phyloP scores from a whole-genome alignment of 2,797 vertebrate genomes.

The Xerus rutilus region DNA sequence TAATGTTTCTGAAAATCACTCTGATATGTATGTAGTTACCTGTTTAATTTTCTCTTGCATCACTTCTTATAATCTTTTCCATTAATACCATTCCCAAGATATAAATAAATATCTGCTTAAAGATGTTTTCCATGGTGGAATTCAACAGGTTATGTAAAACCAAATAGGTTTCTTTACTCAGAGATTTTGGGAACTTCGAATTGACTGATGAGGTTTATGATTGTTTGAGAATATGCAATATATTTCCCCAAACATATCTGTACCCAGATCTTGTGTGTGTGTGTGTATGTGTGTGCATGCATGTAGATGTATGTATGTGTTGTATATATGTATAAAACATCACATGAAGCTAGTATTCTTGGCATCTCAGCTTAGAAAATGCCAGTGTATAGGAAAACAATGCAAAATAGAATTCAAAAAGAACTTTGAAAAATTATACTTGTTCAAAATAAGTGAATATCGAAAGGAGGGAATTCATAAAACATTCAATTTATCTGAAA shows the following conservation, averaged over 20 bases:
- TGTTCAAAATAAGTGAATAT: constrained; percentile 1
- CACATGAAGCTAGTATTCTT: not conserved
- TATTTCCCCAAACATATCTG: not conserved
- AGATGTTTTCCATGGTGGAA: not conserved
- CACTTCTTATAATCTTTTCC: not conserved
- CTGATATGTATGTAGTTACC: not conserved
- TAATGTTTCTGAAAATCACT: constrained; percentile 9
- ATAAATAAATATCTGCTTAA: not conserved
- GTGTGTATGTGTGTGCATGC: not conserved
- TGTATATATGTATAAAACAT: not conserved
- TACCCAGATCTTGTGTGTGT: not conserved
- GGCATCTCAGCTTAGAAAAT: not conserved
- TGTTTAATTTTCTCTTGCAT: not conserved
- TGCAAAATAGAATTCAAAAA: not conserved
- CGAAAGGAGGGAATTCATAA: not conserved
- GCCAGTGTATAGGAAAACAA: not conserved
- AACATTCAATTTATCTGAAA: not conserved
- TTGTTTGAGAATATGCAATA: not conserved
- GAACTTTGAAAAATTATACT: not conserved
- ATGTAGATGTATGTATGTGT: not conserved
- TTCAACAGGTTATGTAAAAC: not conserved
- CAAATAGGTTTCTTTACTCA: not conserved
- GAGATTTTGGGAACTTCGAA: not conserved
- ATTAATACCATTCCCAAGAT: not conserved
- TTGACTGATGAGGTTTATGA: not conserved